Percentiles rank a stretch among this genome's conserved stretches.
phyloP scores from a whole-genome alignment of 2,797 vertebrate genomes.

The Malacoraja senta region DNA sequence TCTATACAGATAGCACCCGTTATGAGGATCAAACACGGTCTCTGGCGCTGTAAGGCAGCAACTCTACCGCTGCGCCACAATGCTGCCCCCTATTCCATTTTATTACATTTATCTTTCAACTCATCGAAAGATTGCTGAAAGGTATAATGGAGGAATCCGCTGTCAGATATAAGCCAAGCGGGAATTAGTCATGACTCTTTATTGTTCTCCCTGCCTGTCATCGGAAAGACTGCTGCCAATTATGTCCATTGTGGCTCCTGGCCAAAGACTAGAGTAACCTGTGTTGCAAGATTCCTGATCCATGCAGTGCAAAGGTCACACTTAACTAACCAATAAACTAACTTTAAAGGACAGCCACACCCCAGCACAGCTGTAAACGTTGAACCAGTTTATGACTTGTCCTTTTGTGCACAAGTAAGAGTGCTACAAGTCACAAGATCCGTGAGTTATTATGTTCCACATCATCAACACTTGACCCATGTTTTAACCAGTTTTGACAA shows the following conservation, averaged over 20 bases:
- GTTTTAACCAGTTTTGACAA: neutral
- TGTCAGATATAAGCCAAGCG: neutral
- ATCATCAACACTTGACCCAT: neutral
- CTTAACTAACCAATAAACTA: neutral
- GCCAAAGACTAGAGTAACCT: neutral
- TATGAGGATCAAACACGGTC: no score
- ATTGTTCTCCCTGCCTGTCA: neutral
- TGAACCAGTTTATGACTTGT: neutral
- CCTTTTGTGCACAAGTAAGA: neutral
- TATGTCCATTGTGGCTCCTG: neutral
- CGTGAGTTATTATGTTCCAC: neutral
- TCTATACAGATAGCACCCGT: no score
- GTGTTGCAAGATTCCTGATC: neutral
- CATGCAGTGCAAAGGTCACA: neutral
- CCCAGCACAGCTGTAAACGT: neutral
- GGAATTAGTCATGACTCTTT: neutral
- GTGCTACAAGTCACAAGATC: neutral
- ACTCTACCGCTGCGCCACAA: no score
- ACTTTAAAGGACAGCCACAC: neutral
- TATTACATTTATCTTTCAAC: neutral
- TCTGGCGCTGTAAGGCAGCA: no score
- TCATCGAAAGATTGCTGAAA: neutral
- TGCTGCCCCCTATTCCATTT: neutral
- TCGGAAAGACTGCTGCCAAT: neutral
- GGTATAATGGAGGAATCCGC: neutral